Conservation (phyloP, 2,888 invertebrate species). For the Scaptomyza tumidula region DNA sequence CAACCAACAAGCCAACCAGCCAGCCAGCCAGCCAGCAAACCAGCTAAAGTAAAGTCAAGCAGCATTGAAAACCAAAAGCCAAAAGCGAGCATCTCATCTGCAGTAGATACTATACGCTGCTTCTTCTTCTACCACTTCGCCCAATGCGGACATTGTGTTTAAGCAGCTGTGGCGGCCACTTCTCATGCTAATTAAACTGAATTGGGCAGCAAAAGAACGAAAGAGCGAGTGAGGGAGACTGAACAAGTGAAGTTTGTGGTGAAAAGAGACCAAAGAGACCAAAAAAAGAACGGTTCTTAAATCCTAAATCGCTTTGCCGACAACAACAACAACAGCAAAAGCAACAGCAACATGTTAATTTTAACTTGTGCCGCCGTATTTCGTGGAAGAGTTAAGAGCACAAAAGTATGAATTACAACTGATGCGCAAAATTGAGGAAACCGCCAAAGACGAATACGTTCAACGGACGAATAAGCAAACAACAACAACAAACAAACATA, state of each 20-base stretch:
- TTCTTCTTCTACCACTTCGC: background rate
- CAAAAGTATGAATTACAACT: constrained; percentile 79
- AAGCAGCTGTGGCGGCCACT: constrained; percentile 74
- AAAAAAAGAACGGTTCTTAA: constrained; percentile 72
- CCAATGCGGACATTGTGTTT: constrained; percentile 63
- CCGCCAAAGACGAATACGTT: constrained; percentile 59
- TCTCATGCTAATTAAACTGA: constrained; percentile 79
- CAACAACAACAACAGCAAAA: constrained; percentile 58
- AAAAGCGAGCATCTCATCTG: constrained; percentile 14
- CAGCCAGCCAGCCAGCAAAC: constrained; percentile 4
- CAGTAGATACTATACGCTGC: background rate
- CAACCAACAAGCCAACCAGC: constrained; percentile 52
- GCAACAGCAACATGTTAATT: constrained; percentile 74
- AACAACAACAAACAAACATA: constrained; percentile 43
- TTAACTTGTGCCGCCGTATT: constrained; percentile 67
- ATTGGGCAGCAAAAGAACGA: constrained; percentile 57
- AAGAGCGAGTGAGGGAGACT: background rate
- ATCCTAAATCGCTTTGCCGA: constrained; percentile 68
- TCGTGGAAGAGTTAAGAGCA: constrained; percentile 75
- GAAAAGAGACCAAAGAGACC: constrained; percentile 42
- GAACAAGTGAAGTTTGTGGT: constrained; percentile 49
- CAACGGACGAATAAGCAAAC: constrained; percentile 67
- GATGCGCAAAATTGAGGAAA: constrained; percentile 77
- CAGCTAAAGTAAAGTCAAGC: background rate
- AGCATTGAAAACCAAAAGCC: background rate